phyloP scores from a whole-genome alignment of 2,888 invertebrate genomes.

The Rhopalosiphum nymphaeae region DNA sequence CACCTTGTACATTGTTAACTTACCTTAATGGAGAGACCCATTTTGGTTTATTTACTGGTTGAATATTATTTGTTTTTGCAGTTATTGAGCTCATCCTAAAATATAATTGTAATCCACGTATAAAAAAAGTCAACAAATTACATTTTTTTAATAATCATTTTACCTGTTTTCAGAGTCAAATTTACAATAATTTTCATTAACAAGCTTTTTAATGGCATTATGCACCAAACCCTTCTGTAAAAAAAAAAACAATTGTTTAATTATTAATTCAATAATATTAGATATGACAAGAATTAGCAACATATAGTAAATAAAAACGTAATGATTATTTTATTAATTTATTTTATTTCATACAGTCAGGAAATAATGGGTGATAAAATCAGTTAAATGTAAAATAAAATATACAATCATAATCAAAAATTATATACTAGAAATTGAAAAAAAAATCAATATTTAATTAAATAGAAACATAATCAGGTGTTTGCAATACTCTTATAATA shows the following conservation, averaged over 20 bases:
- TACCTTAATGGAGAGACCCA: conserved; percentile 58
- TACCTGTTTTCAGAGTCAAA: conserved; percentile 66
- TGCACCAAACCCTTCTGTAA: conserved; percentile 68
- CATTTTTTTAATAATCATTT: neutral
- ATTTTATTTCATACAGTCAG: neutral
- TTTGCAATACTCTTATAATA: neutral
- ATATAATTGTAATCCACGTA: neutral
- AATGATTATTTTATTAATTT: neutral
- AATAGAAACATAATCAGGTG: neutral
- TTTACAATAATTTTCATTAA: conserved; percentile 69
- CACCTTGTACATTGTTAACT: neutral
- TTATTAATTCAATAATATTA: neutral
- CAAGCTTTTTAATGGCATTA: conserved; percentile 68
- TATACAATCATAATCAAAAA: neutral
- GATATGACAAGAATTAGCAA: neutral
- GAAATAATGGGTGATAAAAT: neutral
- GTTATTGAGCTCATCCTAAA: conserved; percentile 12
- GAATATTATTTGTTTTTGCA: conserved; percentile 14
- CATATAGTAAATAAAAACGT: neutral
- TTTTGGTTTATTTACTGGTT: conserved; percentile 43
- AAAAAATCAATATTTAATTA: neutral
- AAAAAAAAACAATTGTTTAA: neutral
- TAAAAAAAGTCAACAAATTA: neutral
- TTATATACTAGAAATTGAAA: neutral
- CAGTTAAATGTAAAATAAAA: neutral